Conservation (phyloP, 2,113 vertebrate species). For the Phalacrocorax pelagicus region DNA sequence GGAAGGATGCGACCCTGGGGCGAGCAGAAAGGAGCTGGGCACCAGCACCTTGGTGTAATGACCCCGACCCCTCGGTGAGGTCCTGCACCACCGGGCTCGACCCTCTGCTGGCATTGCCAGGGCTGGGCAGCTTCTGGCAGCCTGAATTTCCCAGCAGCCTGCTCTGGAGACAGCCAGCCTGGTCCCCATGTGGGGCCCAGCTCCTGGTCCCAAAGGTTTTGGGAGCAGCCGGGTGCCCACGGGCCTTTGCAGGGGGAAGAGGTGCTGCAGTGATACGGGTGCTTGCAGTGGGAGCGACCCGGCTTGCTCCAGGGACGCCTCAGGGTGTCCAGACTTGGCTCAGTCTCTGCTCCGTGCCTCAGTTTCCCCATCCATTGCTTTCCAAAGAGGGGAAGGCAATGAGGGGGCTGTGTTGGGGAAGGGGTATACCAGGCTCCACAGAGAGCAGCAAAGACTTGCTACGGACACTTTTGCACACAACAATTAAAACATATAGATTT, state of each 20-base stretch:
- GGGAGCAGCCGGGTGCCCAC: neutral
- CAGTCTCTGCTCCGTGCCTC: neutral
- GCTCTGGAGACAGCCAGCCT: neutral
- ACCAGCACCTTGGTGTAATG: neutral
- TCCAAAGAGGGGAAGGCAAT: neutral
- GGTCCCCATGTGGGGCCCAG: rapidly evolving
- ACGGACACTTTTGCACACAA: neutral
- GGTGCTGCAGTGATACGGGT: rapidly evolving
- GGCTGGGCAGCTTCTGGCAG: neutral
- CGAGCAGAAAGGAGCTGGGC: rapidly evolving
- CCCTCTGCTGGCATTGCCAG: rapidly evolving
- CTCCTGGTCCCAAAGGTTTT: neutral
- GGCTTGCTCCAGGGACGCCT: neutral
- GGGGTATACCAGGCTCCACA: no score
- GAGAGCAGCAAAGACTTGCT: neutral
- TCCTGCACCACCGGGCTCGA: neutral
- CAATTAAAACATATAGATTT: neutral
- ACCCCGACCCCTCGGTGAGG: rapidly evolving
- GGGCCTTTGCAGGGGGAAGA: neutral
- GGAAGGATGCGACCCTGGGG: neutral
- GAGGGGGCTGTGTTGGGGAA: rapidly evolving
- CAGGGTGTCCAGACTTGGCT: neutral
- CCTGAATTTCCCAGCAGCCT: neutral
- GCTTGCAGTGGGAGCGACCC: rapidly evolving
- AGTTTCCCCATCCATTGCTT: neutral